phyloP scores from a whole-genome alignment of 1,140 invertebrate genomes.

The Globodera ellingtonae region DNA sequence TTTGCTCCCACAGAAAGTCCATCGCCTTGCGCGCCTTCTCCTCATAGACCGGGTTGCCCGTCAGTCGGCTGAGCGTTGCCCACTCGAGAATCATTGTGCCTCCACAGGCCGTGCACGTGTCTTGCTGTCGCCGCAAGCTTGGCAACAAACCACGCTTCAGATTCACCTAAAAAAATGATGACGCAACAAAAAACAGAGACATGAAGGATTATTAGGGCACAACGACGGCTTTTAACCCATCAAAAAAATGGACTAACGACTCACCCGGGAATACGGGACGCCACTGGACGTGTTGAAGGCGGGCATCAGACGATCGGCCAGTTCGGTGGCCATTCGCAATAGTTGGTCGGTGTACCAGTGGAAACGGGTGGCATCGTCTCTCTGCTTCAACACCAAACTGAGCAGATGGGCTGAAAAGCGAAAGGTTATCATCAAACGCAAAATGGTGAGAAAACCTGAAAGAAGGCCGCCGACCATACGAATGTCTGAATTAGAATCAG shows the following conservation, averaged over 20 bases:
- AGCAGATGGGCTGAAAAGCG: constrained; percentile 79
- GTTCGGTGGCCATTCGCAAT: constrained; percentile 83
- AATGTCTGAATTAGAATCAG: constrained; percentile 71
- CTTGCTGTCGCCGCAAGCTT: constrained; percentile 73
- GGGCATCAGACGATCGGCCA: constrained; percentile 86
- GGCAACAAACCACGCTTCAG: constrained; percentile 82
- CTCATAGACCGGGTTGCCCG: constrained; percentile 87
- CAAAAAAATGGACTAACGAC: not conserved
- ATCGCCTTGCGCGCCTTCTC: constrained; percentile 91
- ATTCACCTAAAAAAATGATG: constrained; percentile 76
- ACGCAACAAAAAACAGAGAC: constrained; percentile 24
- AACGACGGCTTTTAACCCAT: too few species aligned
- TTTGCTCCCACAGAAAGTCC: constrained; percentile 91
- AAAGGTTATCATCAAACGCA: constrained; percentile 21
- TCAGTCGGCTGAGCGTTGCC: constrained; percentile 87
- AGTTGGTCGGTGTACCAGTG: constrained; percentile 89
- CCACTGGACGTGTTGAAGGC: constrained; percentile 98
- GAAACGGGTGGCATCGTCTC: constrained; percentile 73
- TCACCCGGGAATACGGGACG: constrained; percentile 88
- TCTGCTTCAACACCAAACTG: constrained; percentile 78
- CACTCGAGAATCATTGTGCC: constrained; percentile 96
- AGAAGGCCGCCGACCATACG: constrained; percentile 83
- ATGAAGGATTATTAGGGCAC: not conserved
- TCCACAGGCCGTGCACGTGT: constrained; percentile 97
- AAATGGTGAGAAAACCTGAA: constrained; percentile 34